A percentile compares a stretch with the other conserved stretches of the same genome.
These are phyloP conservation scores for Megaptera novaeangliae DNA, from an alignment of 2,113 vertebrate species.

Conservation along the genomic window DNA sequence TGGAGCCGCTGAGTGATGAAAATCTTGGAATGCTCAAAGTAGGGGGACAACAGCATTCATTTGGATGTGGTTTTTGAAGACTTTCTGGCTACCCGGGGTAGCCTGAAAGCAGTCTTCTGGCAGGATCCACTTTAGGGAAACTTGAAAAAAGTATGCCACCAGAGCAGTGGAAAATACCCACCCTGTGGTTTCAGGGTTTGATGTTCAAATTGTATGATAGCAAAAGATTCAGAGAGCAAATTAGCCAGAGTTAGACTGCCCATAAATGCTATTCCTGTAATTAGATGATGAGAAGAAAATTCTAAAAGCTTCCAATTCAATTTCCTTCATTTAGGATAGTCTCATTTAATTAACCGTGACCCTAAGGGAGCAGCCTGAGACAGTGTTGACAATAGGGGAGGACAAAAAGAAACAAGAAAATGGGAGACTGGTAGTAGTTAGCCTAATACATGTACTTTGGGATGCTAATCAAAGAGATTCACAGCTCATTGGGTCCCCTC, in stretches of 20 bases:
- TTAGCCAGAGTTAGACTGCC: slow-evolving; percentile 44
- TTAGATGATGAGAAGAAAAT: slow-evolving; percentile 67
- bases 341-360: slow-evolving; percentile 64
- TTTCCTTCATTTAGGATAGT: slow-evolving; percentile 55
- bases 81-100: not conserved
- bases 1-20: not conserved
- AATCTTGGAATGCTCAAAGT: not conserved
- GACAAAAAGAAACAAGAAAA: slow-evolving; percentile 22
- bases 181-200: slow-evolving; percentile 24
- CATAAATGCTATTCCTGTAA: slow-evolving; percentile 37
- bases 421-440: slow-evolving; percentile 8
- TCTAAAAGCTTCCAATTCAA: slow-evolving; percentile 44
- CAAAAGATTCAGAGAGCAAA: not conserved
- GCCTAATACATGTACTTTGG: not conserved
- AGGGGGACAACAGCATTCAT: not conserved
- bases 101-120: slow-evolving; percentile 4
- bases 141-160: slow-evolving; percentile 14
- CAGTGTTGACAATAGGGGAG: not conserved
- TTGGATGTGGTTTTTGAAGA: slow-evolving; percentile 35
- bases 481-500: not conserved
- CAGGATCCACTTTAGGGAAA: not conserved
- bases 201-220: slow-evolving; percentile 48
- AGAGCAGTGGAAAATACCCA: slow-evolving; percentile 12
- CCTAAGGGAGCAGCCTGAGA: slow-evolving; percentile 41
- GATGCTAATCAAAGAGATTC: slow-evolving; percentile 25